Percentiles rank a stretch among this genome's conserved stretches.
These are phyloP conservation scores for Mormyrus iriodes DNA, from an alignment of 2,113 vertebrate species.

Conservation along the genomic window DNA sequence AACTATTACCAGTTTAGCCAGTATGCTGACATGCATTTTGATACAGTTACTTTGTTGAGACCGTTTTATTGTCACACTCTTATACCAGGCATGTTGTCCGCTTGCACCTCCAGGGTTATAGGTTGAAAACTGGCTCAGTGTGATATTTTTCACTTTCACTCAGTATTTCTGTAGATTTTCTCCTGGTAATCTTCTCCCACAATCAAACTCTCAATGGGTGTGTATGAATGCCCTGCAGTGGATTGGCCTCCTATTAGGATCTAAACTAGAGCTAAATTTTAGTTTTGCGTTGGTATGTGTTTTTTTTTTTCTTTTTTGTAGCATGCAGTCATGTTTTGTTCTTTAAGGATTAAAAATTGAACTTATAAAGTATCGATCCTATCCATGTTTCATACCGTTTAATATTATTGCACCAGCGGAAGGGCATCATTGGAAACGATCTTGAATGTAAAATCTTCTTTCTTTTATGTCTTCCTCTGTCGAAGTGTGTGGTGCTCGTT, in stretches of 20 bases:
- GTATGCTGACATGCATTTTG: background rate
- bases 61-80: background rate
- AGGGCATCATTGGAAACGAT: background rate
- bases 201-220: background rate
- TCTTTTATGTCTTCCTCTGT: background rate
- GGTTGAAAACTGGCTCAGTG: background rate
- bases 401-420: background rate
- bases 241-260: background rate
- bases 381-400: background rate
- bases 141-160: background rate
- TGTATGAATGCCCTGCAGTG: background rate
- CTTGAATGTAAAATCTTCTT: background rate
- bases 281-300: too few relatives aligned
- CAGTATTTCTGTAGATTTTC: background rate
- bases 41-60: background rate
- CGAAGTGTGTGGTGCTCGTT: conserved; percentile 68
- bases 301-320: background rate
- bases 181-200: background rate
- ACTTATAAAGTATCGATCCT: background rate
- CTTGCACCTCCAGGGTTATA: background rate
- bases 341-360: background rate
- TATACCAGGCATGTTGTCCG: background rate
- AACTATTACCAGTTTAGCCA: background rate
- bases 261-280: background rate
- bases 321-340: background rate